Conservation (phyloP, 2,888 invertebrate species). For the Tanypteryx hageni region DNA sequence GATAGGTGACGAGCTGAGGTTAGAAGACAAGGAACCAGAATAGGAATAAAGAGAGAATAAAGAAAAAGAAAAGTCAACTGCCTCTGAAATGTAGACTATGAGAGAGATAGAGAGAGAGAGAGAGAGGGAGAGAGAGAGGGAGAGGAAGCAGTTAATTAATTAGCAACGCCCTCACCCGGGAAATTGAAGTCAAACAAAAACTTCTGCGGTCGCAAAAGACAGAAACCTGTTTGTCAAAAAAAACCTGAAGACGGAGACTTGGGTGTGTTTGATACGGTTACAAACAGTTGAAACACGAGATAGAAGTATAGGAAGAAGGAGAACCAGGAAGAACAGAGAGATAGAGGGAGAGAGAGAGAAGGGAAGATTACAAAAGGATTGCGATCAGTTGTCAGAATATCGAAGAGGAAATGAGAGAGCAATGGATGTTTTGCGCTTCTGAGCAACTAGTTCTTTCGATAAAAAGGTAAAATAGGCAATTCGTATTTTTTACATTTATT, state of each 20-base stretch:
- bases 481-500: no score
- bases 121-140: background rate
- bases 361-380: no score
- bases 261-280: background rate
- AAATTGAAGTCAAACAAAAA: slow-evolving; percentile 57
- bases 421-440: no score
- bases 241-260: background rate
- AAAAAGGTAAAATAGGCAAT: no score
- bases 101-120: background rate
- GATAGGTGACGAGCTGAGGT: background rate
- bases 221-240: background rate
- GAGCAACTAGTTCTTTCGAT: no score
- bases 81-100: background rate
- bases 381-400: no score
- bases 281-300: background rate
- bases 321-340: background rate
- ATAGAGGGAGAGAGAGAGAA: background rate
- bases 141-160: slow-evolving; percentile 39
- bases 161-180: slow-evolving; percentile 28
- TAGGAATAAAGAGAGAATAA: background rate
- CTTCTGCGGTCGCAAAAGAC: background rate
- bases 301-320: background rate
- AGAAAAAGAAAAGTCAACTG: slow-evolving; percentile 33
- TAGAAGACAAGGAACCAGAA: background rate
- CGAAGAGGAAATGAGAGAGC: no score